Evolutionary conservation across 2,888 invertebrate species (phyloP), one percentile per base, ranked within the genome.

Genomic region (Apomyelois bistriatella): DNA sequence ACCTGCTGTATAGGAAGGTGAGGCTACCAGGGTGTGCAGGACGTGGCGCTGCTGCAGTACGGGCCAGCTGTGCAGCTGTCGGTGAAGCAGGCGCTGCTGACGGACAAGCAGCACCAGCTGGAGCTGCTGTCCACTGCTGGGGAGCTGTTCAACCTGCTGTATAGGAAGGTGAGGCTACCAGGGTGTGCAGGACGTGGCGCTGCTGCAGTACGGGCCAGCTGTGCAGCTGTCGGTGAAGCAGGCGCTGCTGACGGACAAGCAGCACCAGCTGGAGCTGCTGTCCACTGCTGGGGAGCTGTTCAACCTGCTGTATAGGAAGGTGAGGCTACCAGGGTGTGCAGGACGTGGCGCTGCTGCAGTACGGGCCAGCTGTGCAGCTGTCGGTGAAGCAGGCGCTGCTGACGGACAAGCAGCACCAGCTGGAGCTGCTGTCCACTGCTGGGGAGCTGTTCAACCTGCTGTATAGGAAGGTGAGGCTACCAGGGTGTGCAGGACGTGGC

Each of bases 391-490:
- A 70, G 10, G 76, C 77, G 3, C 52, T 79, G 54, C 76, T 96
- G 38, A 94, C 94, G 0, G 96, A 96, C 74, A 95, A 95, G 76
- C 91, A 95, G 53, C 95, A 96, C 65, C 93, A 95, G 68, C 78
- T 96, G 57, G 95, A 96, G 74, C 83, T 96, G 46, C 82, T 96
- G 49, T 93, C 94, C 47, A 95, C 94, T 36, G 61, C 88, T 73
- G 90, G 91, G 13, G 95, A 96, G 66, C 91, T 95, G 47, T 90
- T 95, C 47, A 94, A 94, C 50, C 76, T 96, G 53, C 87, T 95
- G 4, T 96, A 95, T 73, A 91, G 96, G 74, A 95, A 95, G 92
- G 95, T 95, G 74, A n/a, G n/a, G n/a, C n/a, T n/a, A n/a, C n/a
- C 53, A 92, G 94, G 56, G 76, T 95, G 9, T 93, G 94, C 65